These are phyloP conservation scores for Lasioglossum baleicum DNA, from an alignment of 1,140 invertebrate species.

Conservation along the genomic window DNA sequence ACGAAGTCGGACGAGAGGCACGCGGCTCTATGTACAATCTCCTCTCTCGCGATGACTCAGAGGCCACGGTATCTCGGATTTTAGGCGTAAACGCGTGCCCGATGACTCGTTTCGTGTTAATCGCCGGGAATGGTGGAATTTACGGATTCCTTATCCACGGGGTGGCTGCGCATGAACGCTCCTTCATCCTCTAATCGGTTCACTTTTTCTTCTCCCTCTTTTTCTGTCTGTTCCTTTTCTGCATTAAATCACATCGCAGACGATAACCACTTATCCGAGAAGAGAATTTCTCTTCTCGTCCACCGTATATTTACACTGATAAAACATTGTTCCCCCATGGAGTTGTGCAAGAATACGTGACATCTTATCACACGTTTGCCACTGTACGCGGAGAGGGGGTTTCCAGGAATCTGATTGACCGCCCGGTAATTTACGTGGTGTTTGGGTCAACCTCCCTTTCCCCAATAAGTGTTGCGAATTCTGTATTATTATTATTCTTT, in stretches of 20 bases:
- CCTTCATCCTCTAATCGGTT: background rate
- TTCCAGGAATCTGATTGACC: background rate
- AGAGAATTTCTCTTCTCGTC: background rate
- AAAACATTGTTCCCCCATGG: background rate
- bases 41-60: constrained; percentile 67
- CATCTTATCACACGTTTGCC: background rate
- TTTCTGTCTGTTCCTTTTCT: background rate
- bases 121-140: constrained; percentile 39
- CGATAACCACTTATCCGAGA: background rate
- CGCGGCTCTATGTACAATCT: constrained; percentile 53
- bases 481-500: too few species aligned
- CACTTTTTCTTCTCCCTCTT: too few species aligned
- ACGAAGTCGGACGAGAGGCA: constrained; percentile 29
- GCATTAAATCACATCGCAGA: constrained; percentile 18
- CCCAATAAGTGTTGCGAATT: too few species aligned
- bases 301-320: background rate
- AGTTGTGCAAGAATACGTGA: background rate
- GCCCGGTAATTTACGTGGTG: too few species aligned
- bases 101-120: constrained; percentile 64
- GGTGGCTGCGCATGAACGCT: background rate
- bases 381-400: background rate
- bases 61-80: constrained; percentile 52
- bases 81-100: constrained; percentile 63
- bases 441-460: too few species aligned
- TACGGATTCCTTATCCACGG: constrained; percentile 13